A percentile compares a stretch with the other conserved stretches of the same genome.
phyloP scores from a whole-genome alignment of 2,888 invertebrate genomes.

The Lapara coniferarum region DNA sequence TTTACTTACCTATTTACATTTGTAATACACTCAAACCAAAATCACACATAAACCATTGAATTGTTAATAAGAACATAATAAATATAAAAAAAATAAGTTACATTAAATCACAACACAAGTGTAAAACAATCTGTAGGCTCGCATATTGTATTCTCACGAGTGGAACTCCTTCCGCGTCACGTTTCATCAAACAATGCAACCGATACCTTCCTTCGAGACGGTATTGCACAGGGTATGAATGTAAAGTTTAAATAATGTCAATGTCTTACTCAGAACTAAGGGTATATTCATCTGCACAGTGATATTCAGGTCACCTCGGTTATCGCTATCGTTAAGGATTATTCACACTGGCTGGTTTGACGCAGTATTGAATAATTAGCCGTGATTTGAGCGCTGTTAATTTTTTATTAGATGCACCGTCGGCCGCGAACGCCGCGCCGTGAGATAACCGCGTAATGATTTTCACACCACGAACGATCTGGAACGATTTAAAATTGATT shows the following conservation, averaged over 20 bases:
- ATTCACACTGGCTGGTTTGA: slow-evolving; percentile 26
- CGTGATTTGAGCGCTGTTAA: slow-evolving; percentile 12
- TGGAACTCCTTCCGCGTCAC: slow-evolving; percentile 12
- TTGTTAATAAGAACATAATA: neutral
- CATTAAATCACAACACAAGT: neutral
- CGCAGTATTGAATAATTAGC: slow-evolving; percentile 15
- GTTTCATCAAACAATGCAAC: slow-evolving; percentile 18
- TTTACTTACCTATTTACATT: too few species aligned
- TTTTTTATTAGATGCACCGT: slow-evolving; percentile 15
- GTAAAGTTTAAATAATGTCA: slow-evolving; percentile 12
- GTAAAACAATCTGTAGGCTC: neutral
- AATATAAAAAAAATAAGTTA: neutral
- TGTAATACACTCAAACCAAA: neutral
- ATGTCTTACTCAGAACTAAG: slow-evolving; percentile 7
- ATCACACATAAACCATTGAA: neutral
- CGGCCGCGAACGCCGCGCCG: neutral
- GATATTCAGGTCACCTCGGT: slow-evolving; percentile 28
- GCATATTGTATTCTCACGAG: neutral
- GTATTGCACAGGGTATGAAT: slow-evolving; percentile 15
- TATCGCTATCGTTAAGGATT: slow-evolving; percentile 26
- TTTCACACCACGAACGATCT: neutral
- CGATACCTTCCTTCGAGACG: slow-evolving; percentile 10
- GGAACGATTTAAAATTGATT: neutral
- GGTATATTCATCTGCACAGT: neutral
- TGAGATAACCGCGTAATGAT: neutral